These are phyloP conservation scores for Osmoderma eremita DNA, from an alignment of 2,888 invertebrate genomes.

Conservation along the genomic window DNA sequence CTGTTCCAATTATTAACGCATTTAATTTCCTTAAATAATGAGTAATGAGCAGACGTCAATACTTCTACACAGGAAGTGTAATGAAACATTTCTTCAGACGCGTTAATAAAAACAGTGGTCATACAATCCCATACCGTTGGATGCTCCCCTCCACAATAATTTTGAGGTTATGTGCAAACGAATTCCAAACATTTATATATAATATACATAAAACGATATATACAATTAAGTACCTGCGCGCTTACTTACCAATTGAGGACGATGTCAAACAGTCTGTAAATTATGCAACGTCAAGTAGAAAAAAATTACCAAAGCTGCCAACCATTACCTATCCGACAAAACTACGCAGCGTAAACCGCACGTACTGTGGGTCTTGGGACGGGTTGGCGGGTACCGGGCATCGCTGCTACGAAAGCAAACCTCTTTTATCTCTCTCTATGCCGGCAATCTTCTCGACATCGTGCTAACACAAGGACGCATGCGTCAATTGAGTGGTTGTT, in stretches of 20 bases:
- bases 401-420: constrained; percentile 20
- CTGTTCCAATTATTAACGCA: too few relatives aligned
- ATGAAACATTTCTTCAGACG: too few relatives aligned
- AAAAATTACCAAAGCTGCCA: constrained; percentile 1
- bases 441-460: neutral
- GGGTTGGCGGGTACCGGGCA: constrained; percentile 14
- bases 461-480: constrained; percentile 12
- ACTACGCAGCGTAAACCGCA: constrained; percentile 15
- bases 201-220: too few relatives aligned
- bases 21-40: too few relatives aligned
- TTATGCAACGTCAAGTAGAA: constrained; percentile 1
- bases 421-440: constrained; percentile 13
- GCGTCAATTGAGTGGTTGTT: constrained; percentile 13
- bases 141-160: constrained; percentile 4
- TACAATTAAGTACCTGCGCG: neutral
- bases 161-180: constrained; percentile 24
- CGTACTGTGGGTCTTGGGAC: neutral
- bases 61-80: too few relatives aligned
- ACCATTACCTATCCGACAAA: constrained; percentile 19
- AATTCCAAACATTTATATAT: neutral
- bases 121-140: neutral
- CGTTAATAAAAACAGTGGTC: too few relatives aligned
- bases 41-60: too few relatives aligned
- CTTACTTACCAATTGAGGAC: constrained; percentile 1
- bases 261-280: neutral